Base-by-base conservation (phyloP, 2,888 invertebrate genomes). In the Ormia ochracea region DNA sequence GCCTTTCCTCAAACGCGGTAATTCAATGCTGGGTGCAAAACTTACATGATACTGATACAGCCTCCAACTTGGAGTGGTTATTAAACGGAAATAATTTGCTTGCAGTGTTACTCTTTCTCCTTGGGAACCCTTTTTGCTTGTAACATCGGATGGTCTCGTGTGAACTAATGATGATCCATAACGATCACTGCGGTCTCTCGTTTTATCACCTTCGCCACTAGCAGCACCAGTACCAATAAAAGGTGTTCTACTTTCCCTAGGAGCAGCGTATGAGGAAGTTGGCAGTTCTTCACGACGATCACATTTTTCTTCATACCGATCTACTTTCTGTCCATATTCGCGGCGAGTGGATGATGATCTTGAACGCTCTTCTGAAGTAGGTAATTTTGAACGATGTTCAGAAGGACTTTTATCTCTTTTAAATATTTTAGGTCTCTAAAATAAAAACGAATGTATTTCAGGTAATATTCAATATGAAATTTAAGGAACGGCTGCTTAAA, bases 21-120 rank as follows among this genome's bases (percentile, higher is more conserved):
- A 88, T 82, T 96, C 95, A 81, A 95, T 93, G 0, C 93, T 92
- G 0, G 96, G 96, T 0, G 90, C 86, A 81, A 95, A 93, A 82
- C 94, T 93, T 0, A 96, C 95, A 23, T 93, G 91, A 86, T 96
- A 96, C 77, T 95, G 94, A 81, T 92, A 93, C 1, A 96, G 88
- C 4, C 85, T 84, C 95, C 96, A 96, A 65, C 93, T 91, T 0
- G 94, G 92, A 0, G 91, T 91, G 0, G 93, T 92, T 1, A 93
- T 81, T 0, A 96, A 86, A 0, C 91, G 90, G 83, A 94, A 96
- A 83, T 94, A 96, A 85, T 96, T 96, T 0, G 94, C 91, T 83
- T 52, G 81, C 1, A 96, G 84, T 1, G 87, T 85, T 0, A 94
- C 84, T 0, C 86, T 86, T 0, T 73, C 81, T 0, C 95, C 94